These are phyloP conservation scores for Nymphicus hollandicus DNA, from an alignment of 2,113 vertebrate genomes.

Conservation along the genomic window DNA sequence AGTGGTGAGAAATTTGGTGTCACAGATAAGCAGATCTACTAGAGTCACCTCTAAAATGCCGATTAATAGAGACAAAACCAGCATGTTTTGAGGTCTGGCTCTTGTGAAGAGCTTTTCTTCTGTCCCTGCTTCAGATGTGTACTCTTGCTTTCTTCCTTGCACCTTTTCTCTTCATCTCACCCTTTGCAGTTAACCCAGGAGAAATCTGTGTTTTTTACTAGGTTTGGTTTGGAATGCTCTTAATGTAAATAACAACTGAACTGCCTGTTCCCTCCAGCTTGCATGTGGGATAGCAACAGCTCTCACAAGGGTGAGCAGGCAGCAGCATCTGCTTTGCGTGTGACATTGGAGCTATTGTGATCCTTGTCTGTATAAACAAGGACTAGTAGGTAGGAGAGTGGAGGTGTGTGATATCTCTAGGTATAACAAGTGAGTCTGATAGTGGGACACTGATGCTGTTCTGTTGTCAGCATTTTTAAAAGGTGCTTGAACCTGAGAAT, in stretches of 20 bases:
- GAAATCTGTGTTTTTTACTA: background rate
- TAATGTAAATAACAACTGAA: fast-evolving
- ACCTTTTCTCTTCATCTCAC: background rate
- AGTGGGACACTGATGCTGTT: background rate
- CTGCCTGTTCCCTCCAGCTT: background rate
- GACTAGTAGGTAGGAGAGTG: background rate
- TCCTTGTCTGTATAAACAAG: background rate
- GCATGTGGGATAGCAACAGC: background rate
- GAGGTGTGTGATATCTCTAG: background rate
- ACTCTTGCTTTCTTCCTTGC: background rate
- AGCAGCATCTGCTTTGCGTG: background rate
- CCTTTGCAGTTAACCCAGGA: background rate
- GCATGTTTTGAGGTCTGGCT: fast-evolving
- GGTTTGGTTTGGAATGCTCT: background rate
- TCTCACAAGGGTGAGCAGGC: background rate
- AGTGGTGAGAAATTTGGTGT: background rate
- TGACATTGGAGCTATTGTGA: background rate
- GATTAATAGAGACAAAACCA: background rate
- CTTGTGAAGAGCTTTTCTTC: background rate
- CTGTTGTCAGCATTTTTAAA: background rate
- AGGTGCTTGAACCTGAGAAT: background rate
- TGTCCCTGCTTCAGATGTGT: background rate
- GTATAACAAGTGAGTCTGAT: background rate
- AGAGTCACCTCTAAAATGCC: background rate
- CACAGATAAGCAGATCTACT: background rate